Base-by-base conservation (phyloP, 2,888 invertebrate species). In the Nesidiocoris tenuis region DNA sequence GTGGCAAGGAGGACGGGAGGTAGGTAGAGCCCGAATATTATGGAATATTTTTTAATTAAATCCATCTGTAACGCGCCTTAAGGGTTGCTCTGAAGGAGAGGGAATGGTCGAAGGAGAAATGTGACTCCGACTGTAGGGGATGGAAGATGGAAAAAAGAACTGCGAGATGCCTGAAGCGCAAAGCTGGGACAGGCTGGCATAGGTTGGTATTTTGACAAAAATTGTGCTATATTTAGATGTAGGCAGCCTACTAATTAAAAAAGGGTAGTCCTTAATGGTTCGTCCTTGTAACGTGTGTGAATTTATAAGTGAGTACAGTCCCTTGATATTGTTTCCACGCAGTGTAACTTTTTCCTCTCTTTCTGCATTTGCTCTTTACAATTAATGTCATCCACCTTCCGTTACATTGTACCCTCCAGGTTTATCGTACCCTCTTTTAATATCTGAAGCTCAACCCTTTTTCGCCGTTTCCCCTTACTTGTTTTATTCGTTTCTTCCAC, bases 11-110 rank as follows among this genome's bases (percentile, higher is more conserved):
- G 12, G 55, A 7, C 57, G 59, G 24, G 70, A 24, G 59, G 55
- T 16, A 55, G 18, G 57, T n/a, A 7, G 61, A 39, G 39, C 25
- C 75, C 39, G 76, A 77, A 77, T 77, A 75, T 76, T 77, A 74
- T 68, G 74, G 76, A 76, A 75, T 75, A 75, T 77, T 77, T 76
- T 77, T 77, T 77, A 77, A 77, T 77, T 77, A 77, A 77, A 77
- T 74, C 74, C 77, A 77, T 77, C 76, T 72, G 77, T 77, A 77
- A 76, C 77, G 76, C 39, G 39, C 70, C 76, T 74, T 76, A 74
- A 76, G 70, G 65, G 76, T 19, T 25, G 57, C 23, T 61, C 24
- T 57, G 57, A 19, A 16, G 24, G 74, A 64, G 67, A 66, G 67
- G 25, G 3, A 23, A 67, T 56, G 70, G 65, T 12, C 39, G 39